Evolutionary conservation across 2,888 invertebrate species (phyloP).

Genomic region (Hirudinaria manillensis): DNA sequence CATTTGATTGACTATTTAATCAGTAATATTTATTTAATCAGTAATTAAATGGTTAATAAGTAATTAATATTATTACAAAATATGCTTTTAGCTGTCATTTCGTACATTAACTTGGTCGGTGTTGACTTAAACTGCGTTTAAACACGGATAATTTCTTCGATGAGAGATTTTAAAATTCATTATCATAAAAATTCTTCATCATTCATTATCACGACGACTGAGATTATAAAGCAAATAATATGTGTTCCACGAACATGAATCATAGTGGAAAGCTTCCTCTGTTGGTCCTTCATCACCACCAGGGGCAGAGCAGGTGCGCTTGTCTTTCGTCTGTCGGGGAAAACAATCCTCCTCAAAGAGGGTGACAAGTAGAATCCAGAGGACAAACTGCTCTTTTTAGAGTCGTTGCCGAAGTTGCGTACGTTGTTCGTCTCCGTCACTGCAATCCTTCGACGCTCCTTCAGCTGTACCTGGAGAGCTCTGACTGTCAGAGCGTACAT

Average conservation of each 20-base stretch:
- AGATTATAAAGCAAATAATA: background rate
- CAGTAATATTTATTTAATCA: background rate
- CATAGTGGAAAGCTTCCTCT: background rate
- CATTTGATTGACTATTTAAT: background rate
- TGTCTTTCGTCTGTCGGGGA: conserved; percentile 1
- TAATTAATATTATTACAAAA: background rate
- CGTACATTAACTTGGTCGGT: too few relatives aligned
- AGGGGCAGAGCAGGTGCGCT: conserved; percentile 8
- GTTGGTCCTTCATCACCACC: conserved; percentile 6
- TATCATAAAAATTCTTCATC: background rate
- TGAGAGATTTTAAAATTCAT: background rate
- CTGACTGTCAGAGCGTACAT: conserved; percentile 43
- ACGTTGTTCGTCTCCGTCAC: conserved; percentile 25
- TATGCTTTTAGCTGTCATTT: too few relatives aligned
- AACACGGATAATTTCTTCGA: too few relatives aligned
- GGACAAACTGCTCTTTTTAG: conserved; percentile 15
- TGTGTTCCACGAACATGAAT: background rate
- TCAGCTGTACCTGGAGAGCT: conserved; percentile 39
- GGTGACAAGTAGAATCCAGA: conserved; percentile 9
- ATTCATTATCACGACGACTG: background rate
- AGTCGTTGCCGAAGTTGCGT: background rate
- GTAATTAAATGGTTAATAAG: background rate
- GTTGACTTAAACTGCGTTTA: too few relatives aligned
- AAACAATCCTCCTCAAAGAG: conserved; percentile 4
- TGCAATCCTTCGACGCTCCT: conserved; percentile 34